phyloP scores from a whole-genome alignment of 1,140 invertebrate species.

The Sipha flava region DNA sequence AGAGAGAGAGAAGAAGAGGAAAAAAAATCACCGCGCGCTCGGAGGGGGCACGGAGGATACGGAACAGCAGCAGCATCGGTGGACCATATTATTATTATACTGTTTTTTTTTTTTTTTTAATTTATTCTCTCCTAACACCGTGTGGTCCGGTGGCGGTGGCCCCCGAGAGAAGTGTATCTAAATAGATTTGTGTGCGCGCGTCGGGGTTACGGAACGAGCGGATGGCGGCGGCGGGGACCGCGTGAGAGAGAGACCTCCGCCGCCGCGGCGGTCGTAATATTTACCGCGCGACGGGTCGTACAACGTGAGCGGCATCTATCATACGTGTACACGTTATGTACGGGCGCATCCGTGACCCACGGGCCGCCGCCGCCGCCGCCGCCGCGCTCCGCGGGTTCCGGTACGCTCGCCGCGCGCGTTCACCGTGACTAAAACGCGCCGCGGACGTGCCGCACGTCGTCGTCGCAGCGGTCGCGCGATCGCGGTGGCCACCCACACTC shows the following conservation, averaged over 20 bases:
- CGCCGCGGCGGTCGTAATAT: neutral
- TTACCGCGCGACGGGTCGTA: neutral
- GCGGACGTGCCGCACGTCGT: neutral
- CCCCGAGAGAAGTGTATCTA: neutral
- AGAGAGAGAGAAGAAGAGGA: neutral
- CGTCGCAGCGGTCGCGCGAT: neutral
- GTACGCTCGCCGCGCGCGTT: neutral
- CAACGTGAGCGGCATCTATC: slow-evolving; percentile 21
- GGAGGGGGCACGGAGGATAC: neutral
- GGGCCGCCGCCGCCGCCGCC: neutral
- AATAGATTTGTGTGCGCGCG: neutral
- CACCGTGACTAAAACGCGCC: slow-evolving; percentile 1
- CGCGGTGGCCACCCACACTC: slow-evolving; percentile 7
- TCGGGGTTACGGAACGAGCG: neutral
- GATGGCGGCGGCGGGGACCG: neutral
- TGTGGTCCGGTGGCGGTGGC: neutral
- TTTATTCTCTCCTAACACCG: slow-evolving; percentile 10
- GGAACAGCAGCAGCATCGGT: neutral
- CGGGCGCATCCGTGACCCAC: neutral
- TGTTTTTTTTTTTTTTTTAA: neutral
- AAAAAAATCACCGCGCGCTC: neutral
- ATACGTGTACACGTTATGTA: neutral
- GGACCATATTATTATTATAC: neutral
- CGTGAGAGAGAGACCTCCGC: neutral
- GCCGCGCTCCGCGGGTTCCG: neutral